Base-by-base conservation (phyloP, 2,888 invertebrate species). In the Drosophila silvestris region DNA sequence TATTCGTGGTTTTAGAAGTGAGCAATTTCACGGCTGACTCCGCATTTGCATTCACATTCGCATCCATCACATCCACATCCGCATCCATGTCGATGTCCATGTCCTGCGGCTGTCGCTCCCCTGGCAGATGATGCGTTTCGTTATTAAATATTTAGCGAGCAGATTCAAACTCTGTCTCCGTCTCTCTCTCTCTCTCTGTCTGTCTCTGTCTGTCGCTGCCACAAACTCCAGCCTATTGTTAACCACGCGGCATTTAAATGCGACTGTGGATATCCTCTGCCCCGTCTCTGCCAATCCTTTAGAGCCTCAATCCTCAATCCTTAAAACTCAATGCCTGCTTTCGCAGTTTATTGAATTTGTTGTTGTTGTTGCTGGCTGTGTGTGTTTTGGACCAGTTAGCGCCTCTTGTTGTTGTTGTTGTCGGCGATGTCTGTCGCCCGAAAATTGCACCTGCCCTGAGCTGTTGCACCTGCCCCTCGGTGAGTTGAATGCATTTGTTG, bases 81-180 rank as follows among this genome's bases (percentile, higher is more conserved):
- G 30, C 30, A 22, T 22, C 30, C 58, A 41, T 32, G 16, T 58
- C 41, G 30, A 6, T 58, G 58, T 22, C 74, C 69, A 74, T 72
- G 77, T 78, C 82, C 87, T 64, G 54, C 65, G 56, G 33, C 68
- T 71, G 54, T 62, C 57, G 54, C 56, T 57, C 28, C 47, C 63
- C 63, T 26, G 69, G 68, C 86, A 80, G 85, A 58, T 79, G 89
- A 83, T 89, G 84, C 79, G 74, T 86, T 81, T 68, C 75, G 67
- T 77, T 84, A 85, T 89, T 87, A 85, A 87, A 85, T 87, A 85
- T 85, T 85, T 85, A 85, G 85, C 77, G 32, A 1, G 32, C 67
- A 33, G 39, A 14, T 41, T 12, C 10, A 51, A 58, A 58, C 19
- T 26, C 39, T 30, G 30, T 9, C 6, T 10, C 19, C 19, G 52